These are phyloP conservation scores for Xylocopa sonorina DNA, from an alignment of 1,140 invertebrate species.

Conservation along the genomic window DNA sequence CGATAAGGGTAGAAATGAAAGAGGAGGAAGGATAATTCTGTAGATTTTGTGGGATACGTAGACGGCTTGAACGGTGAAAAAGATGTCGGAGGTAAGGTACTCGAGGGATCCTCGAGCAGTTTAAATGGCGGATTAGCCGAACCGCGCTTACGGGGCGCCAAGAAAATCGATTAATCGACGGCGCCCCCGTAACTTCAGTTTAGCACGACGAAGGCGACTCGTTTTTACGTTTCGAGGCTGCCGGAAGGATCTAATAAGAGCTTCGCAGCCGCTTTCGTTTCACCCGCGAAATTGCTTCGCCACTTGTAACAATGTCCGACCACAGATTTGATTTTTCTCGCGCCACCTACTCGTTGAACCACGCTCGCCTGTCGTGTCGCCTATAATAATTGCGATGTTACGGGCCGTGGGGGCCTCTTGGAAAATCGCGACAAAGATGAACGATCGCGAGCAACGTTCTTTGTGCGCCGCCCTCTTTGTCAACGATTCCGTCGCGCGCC, in stretches of 20 bases:
- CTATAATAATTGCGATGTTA: conserved; percentile 27
- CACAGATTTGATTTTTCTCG: conserved; percentile 38
- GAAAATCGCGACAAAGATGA: neutral
- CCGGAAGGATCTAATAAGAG: conserved; percentile 24
- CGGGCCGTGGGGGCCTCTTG: neutral
- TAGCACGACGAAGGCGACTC: neutral
- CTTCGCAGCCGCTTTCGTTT: conserved; percentile 27
- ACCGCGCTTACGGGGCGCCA: neutral
- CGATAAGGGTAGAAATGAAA: too few relatives aligned
- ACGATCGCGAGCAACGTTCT: neutral
- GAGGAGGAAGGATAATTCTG: too few relatives aligned
- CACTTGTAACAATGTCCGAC: conserved; percentile 2
- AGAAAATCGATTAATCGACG: neutral
- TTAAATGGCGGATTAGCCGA: neutral
- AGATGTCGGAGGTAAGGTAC: fast-evolving
- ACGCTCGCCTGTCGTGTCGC: neutral
- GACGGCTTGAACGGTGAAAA: neutral
- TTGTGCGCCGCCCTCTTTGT: neutral
- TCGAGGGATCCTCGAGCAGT: neutral
- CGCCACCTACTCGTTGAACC: neutral
- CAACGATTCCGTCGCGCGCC: neutral
- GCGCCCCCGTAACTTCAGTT: neutral
- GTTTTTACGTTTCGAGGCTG: conserved; percentile 26
- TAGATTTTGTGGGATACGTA: too few relatives aligned
- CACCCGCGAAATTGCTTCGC: neutral